phyloP scores from a whole-genome alignment of 2,113 vertebrate species.

The Semnornis frantzii region DNA sequence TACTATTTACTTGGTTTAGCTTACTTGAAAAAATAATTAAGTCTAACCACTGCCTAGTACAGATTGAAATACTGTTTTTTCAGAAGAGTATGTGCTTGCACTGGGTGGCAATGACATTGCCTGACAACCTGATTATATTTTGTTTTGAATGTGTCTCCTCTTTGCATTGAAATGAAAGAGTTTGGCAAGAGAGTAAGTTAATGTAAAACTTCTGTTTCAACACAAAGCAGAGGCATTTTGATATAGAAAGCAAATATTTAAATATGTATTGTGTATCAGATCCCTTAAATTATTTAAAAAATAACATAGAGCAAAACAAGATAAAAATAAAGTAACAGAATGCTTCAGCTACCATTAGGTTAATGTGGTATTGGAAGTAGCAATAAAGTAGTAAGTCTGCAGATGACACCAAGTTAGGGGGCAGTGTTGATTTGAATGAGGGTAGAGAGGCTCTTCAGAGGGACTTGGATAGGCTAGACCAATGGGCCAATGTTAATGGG shows the following conservation, averaged over 20 bases:
- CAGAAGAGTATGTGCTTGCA: background rate
- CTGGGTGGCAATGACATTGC: background rate
- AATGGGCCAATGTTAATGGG: too few relatives aligned
- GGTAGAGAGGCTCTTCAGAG: too few relatives aligned
- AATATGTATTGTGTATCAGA: background rate
- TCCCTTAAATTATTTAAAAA: background rate
- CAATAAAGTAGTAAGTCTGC: background rate
- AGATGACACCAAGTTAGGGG: too few relatives aligned
- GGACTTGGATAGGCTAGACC: too few relatives aligned
- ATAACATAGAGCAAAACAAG: background rate
- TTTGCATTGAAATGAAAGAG: background rate
- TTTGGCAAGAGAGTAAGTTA: slow-evolving; percentile 1
- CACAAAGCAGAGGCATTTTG: background rate
- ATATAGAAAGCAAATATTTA: background rate
- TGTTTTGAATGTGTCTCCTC: background rate
- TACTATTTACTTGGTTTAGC: background rate
- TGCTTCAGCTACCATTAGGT: background rate
- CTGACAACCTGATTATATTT: slow-evolving; percentile 18
- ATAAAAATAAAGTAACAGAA: background rate
- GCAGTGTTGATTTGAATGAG: too few relatives aligned
- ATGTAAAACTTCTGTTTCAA: slow-evolving; percentile 5
- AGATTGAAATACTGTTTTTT: slow-evolving; percentile 3
- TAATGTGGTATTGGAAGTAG: background rate
- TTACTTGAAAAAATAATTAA: slow-evolving; percentile 14
- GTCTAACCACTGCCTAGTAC: background rate